These are phyloP conservation scores for Probosciger aterrimus DNA, from an alignment of 2,113 vertebrate species.

Conservation along the genomic window DNA sequence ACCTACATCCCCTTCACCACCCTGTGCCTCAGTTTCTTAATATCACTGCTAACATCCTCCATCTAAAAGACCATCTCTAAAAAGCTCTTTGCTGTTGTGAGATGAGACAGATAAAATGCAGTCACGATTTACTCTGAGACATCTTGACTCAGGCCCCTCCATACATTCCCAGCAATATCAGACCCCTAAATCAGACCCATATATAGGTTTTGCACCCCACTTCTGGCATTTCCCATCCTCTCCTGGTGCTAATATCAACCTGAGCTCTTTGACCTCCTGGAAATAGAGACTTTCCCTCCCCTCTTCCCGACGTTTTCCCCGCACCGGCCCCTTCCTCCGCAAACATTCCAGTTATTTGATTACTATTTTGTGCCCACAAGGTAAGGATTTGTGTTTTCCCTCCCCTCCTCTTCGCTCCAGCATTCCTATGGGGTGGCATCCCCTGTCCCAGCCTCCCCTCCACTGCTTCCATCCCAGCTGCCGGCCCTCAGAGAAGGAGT, in stretches of 20 bases:
- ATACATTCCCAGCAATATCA: neutral
- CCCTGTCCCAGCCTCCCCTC: neutral
- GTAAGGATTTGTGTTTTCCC: neutral
- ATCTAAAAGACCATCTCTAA: neutral
- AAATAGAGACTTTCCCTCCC: neutral
- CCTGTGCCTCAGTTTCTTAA: neutral
- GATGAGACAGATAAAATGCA: neutral
- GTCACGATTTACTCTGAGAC: fast-evolving
- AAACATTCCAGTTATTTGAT: constrained; percentile 26
- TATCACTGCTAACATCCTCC: neutral
- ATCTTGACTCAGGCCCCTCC: fast-evolving
- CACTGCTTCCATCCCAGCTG: neutral
- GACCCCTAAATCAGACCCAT: neutral
- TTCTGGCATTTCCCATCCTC: neutral
- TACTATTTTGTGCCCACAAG: neutral
- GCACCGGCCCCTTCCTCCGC: neutral
- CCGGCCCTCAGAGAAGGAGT: neutral
- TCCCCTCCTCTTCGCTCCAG: fast-evolving
- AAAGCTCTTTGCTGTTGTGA: neutral
- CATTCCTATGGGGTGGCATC: neutral
- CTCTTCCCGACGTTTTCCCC: neutral
- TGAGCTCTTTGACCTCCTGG: neutral
- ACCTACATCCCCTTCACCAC: fast-evolving
- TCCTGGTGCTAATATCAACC: neutral
- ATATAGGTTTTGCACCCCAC: neutral